Evolutionary conservation across 2,888 invertebrate genomes (phyloP), one percentile per base, ranked within the genome.

Genomic region (Sceliomorpha sp.): DNA sequence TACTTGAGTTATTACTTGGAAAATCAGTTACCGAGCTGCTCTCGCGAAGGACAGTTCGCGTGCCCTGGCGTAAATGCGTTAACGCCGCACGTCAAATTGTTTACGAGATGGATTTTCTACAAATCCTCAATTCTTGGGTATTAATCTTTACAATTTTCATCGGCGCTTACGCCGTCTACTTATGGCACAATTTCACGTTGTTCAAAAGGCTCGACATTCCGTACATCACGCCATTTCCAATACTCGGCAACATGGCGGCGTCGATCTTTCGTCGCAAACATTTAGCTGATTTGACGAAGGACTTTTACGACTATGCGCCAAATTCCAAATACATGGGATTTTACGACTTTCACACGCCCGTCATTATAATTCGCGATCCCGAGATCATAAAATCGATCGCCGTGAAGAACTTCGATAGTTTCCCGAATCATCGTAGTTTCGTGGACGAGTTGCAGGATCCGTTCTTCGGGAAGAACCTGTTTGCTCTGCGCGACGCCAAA

Each of bases 401-500:
- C 0, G 63, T 83, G 1, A 83, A 78, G 29, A 50, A 80, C 14
- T 78, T 81, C 27, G 78, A 82, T 24, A 47, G 70, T 1, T 81
- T 76, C 13, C 29, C 59, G 0, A 64, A 76, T 39, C 77, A 75
- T 50, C 68, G 58, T 7, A 13, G n/a, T 4, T 55, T 76, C 1
- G 32, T 63, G 0, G 62, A 68, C 39, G 59, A 66, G 13, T 39
- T 27, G 0, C 27, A 31, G 7, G 77, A 78, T 26, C 63, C 68
- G 0, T 62, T 76, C 1, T 71, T 78, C 17, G 64, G 58, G 0
- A 73, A 70, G 8, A 73, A 69, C 20, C 56, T 76, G 5, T 71
- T 76, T 20, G 17, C 72, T 1, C 51, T 74, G 2, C 72, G 56
- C 3, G 90, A 89, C 17, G 86, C 89, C 0, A 88, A 76, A 79